Evolutionary conservation across 2,113 vertebrate genomes (phyloP).

Genomic region (Myotis lucifugus): DNA sequence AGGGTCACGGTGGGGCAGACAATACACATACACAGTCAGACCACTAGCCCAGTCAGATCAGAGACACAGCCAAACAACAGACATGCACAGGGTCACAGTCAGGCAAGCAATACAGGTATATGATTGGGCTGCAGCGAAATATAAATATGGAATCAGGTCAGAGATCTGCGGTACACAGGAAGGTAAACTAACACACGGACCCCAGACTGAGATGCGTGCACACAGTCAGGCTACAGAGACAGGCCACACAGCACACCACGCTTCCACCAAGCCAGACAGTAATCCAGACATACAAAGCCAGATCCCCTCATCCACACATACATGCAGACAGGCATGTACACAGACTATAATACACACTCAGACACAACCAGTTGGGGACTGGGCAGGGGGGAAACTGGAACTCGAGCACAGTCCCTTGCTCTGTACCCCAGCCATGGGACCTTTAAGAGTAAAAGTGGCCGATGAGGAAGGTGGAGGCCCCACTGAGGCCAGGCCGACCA

Average conservation of each 20-base stretch:
- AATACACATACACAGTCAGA: too few relatives aligned
- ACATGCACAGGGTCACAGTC: accelerated
- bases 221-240: not conserved
- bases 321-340: accelerated
- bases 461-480: not conserved
- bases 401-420: not conserved
- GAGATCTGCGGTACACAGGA: not conserved
- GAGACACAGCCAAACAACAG: not conserved
- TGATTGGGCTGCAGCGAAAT: accelerated
- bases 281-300: not conserved
- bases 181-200: not conserved
- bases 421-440: not conserved
- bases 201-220: accelerated
- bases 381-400: not conserved
- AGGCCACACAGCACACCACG: too few relatives aligned
- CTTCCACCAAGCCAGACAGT: not conserved
- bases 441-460: not conserved
- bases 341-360: not conserved
- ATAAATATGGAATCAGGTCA: not conserved
- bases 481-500: not conserved
- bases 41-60: not conserved
- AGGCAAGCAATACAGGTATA: not conserved
- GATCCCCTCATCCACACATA: not conserved
- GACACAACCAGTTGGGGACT: too few relatives aligned
- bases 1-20: not conserved